phyloP scores from a whole-genome alignment of 2,113 vertebrate genomes.

The Muntiacus reevesi region DNA sequence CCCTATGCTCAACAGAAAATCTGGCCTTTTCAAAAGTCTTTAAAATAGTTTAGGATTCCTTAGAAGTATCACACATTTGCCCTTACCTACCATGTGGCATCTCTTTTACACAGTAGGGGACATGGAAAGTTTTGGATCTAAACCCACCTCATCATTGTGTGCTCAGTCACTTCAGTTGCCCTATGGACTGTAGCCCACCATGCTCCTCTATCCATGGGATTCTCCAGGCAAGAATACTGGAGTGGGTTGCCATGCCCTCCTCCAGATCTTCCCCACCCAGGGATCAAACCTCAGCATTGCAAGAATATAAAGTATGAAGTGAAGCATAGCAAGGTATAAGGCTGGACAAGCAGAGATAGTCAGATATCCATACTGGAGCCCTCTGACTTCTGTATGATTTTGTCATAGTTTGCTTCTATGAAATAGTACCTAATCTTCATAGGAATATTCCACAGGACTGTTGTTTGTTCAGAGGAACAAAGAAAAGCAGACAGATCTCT shows the following conservation, averaged over 20 bases:
- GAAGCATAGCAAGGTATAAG: neutral
- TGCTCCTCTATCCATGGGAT: neutral
- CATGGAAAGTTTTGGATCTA: neutral
- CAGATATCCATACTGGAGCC: neutral
- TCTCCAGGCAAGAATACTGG: neutral
- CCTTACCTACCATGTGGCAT: neutral
- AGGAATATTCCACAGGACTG: neutral
- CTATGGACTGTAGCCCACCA: neutral
- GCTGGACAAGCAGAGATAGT: neutral
- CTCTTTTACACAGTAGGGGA: neutral
- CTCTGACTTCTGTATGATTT: neutral
- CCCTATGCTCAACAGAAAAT: neutral
- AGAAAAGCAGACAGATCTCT: constrained; percentile 7
- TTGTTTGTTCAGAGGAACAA: constrained; percentile 10
- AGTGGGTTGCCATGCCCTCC: neutral
- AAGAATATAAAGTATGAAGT: neutral
- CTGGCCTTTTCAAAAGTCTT: neutral
- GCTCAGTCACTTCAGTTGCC: neutral
- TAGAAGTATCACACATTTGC: neutral
- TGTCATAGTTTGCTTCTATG: neutral
- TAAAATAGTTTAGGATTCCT: neutral
- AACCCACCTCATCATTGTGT: neutral
- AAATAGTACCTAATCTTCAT: neutral
- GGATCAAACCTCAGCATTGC: neutral
- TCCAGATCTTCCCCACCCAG: neutral